Evolutionary conservation across 2,888 invertebrate species (phyloP).

Genomic region (Chydorus sphaericus): DNA sequence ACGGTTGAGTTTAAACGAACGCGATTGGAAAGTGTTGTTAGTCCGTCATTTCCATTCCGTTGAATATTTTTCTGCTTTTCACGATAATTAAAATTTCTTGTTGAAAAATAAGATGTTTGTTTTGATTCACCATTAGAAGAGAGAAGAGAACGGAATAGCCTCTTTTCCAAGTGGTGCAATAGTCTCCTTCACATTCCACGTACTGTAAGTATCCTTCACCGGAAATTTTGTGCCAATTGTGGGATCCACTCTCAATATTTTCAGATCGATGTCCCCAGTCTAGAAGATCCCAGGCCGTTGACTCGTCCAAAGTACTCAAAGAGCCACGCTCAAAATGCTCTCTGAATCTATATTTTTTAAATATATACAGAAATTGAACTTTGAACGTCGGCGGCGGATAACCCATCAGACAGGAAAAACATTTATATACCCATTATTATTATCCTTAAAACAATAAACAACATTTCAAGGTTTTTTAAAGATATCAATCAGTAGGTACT

Average conservation of each 20-base stretch:
- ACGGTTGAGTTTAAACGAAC: constrained; percentile 22
- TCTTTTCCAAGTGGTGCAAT: constrained; percentile 53
- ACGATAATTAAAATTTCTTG: constrained; percentile 10
- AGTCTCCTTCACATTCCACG: constrained; percentile 52
- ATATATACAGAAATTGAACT: neutral
- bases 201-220: constrained; percentile 45
- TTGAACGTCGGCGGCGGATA: neutral
- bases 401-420: no score
- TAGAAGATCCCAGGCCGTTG: constrained; percentile 16
- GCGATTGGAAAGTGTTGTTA: constrained; percentile 5
- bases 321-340: neutral
- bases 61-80: constrained; percentile 11
- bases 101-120: neutral
- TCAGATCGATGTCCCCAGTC: constrained; percentile 26
- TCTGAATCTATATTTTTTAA: neutral
- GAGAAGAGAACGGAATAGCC: constrained; percentile 47
- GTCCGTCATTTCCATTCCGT: neutral
- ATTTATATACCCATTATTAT: no score
- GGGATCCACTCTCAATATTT: constrained; percentile 41
- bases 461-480: neutral
- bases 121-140: constrained; percentile 43
- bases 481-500: constrained; percentile 24
- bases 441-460: neutral
- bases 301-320: neutral
- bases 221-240: constrained; percentile 50